Evolutionary conservation across 2,797 vertebrate genomes (phyloP), one percentile per base, ranked within the genome.

Genomic region (Gephyroberyx darwinii): DNA sequence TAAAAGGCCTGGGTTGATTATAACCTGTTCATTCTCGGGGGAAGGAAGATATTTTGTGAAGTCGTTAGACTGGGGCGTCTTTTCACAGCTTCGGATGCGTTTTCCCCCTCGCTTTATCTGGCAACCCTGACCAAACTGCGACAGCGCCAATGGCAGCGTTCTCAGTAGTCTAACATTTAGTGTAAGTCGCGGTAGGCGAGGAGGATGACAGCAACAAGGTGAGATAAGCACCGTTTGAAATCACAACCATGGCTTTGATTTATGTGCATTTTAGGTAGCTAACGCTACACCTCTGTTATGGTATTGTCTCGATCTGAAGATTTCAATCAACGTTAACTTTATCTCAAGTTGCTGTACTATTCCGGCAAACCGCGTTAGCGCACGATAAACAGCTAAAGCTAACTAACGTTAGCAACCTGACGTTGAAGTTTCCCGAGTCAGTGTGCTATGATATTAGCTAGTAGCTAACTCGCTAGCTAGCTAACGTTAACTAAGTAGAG

Each of bases 201-300:
- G 91, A 93, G 84, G 93, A 92, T 89, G 93, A 93, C 88, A 90
- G 92, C 91, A 85, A 86, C 77, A 91, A 93, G 91, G 92, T 94
- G 87, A 93, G 91, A 83, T 81, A 90, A 88, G 88, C 85, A 55
- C 76, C 39, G 80, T 45, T 43, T 57, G 19, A 73, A 79, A 60
- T 75, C 62, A 33, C 43, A 59, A 1, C 66, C 35, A 54, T 70
- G 59, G 30, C 54, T 51, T 20, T 5, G 61, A 55, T 52, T 39
- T 60, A n/a, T 30, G 30, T 56, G 50, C 53, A 59, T 6, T 45
- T 65, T 20, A 19, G 20, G 31, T 8, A 33, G 37, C 54, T 35
- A 37, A 12, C 52, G 19, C 1, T 20, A 39, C 12, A 59, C 7
- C 59, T 9, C 39, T 45, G 55, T 50, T 5, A 20, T 50, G 20